phyloP scores from a whole-genome alignment of 1,140 invertebrate genomes.

The Ctenoplectra terminalis region DNA sequence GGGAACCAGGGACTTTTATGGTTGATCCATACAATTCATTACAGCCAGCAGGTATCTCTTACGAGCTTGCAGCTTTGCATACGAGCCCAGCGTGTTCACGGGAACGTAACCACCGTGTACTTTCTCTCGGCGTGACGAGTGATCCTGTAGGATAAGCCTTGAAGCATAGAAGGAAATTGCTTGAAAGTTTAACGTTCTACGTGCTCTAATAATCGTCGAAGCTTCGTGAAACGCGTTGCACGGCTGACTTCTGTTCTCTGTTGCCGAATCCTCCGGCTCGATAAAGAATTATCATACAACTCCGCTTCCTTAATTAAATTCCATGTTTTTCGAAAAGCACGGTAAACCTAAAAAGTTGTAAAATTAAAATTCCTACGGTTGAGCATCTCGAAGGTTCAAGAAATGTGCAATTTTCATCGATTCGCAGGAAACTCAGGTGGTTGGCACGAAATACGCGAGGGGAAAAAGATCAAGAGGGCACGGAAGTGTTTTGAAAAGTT shows the following conservation, averaged over 20 bases:
- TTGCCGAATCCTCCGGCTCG: neutral
- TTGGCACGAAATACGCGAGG: neutral
- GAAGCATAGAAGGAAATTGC: neutral
- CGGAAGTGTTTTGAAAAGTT: conserved; percentile 23
- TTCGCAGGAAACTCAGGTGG: neutral
- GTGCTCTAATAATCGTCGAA: conserved; percentile 15
- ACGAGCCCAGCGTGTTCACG: neutral
- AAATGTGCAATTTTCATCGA: neutral
- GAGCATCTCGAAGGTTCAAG: too few species aligned
- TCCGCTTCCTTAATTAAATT: neutral
- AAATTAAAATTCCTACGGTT: neutral
- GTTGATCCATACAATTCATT: conserved; percentile 52
- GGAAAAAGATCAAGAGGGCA: neutral
- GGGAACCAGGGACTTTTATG: conserved; percentile 33
- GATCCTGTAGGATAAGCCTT: conserved; percentile 32
- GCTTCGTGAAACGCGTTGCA: neutral
- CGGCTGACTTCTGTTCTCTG: neutral
- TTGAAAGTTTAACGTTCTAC: conserved; percentile 29
- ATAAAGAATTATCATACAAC: neutral
- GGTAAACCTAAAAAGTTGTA: too few species aligned
- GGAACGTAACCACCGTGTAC: conserved; percentile 29
- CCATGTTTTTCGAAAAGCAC: too few species aligned
- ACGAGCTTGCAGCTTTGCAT: conserved; percentile 34
- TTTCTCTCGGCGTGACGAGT: conserved; percentile 7
- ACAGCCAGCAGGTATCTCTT: conserved; percentile 44